Conservation (phyloP, 1,140 invertebrate species). For the Pseudomyrmex pallidus region DNA sequence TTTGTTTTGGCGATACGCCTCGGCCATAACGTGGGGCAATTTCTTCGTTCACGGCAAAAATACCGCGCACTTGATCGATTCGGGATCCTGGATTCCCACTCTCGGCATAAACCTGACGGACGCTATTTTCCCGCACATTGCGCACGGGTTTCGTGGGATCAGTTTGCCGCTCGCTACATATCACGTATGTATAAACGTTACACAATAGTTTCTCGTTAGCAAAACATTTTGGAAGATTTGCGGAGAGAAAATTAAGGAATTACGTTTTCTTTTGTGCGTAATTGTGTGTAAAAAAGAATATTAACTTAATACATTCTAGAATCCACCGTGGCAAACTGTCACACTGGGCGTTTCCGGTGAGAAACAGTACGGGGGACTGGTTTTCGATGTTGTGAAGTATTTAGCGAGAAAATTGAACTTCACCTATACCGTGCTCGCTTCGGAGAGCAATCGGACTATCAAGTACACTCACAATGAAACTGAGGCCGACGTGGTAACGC, state of each 20-base stretch:
- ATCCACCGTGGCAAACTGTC: constrained; percentile 94
- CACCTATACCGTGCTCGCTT: constrained; percentile 86
- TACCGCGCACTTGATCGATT: constrained; percentile 85
- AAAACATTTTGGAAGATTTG: too few species aligned
- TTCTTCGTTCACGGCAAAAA: constrained; percentile 72
- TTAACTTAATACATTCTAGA: constrained; percentile 86
- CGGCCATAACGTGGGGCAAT: constrained; percentile 89
- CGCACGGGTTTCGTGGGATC: constrained; percentile 91
- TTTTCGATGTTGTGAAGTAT: constrained; percentile 93
- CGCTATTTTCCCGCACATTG: constrained; percentile 91
- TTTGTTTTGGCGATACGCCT: constrained; percentile 87
- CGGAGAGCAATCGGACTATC: background rate
- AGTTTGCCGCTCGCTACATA: constrained; percentile 89
- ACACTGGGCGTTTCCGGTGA: constrained; percentile 86
- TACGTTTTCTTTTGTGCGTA: background rate
- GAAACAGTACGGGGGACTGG: constrained; percentile 88
- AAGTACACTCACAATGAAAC: constrained; percentile 15
- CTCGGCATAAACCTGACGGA: constrained; percentile 89
- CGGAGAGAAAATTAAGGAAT: too few species aligned
- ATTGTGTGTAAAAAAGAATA: too few species aligned
- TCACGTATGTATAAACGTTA: constrained; percentile 86
- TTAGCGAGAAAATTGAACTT: constrained; percentile 93
- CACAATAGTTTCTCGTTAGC: too few species aligned
- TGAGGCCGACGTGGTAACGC: constrained; percentile 2
- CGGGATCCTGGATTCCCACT: constrained; percentile 90